Percentiles rank a stretch among this genome's conserved stretches.
These are phyloP conservation scores for Papilio gigon DNA, from an alignment of 2,888 invertebrate species.

Conservation along the genomic window DNA sequence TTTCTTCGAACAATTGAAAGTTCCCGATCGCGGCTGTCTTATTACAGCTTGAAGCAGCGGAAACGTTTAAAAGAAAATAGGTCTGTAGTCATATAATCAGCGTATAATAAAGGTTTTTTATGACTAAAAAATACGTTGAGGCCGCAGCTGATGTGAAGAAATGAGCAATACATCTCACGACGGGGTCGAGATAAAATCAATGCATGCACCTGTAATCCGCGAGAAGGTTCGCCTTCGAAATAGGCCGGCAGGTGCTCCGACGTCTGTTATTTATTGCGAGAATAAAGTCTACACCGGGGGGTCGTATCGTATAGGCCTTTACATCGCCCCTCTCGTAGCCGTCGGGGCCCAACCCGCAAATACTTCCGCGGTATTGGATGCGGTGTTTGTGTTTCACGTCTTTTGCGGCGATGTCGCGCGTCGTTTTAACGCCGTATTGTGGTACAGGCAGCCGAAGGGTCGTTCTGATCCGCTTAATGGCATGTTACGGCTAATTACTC, in stretches of 20 bases:
- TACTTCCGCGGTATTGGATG: constrained; percentile 36
- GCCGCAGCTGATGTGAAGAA: constrained; percentile 23
- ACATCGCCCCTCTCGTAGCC: constrained; percentile 36
- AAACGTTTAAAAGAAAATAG: constrained; percentile 3
- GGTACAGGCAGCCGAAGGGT: constrained; percentile 22
- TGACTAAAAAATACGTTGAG: constrained; percentile 5
- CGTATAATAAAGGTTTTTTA: constrained; percentile 11
- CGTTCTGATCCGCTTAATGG: constrained; percentile 28
- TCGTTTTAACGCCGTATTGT: constrained; percentile 17
- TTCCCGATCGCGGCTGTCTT: no score
- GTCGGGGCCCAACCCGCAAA: constrained; percentile 35
- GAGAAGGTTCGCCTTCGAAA: constrained; percentile 36
- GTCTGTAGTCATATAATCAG: neutral
- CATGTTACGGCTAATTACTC: constrained; percentile 32
- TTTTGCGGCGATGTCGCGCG: constrained; percentile 24
- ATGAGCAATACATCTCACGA: constrained; percentile 12
- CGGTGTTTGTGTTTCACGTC: constrained; percentile 23
- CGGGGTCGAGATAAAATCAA: constrained; percentile 36
- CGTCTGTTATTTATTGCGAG: constrained; percentile 62
- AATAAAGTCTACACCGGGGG: constrained; percentile 51
- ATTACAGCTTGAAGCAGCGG: neutral
- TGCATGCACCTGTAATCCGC: constrained; percentile 40
- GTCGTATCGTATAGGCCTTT: constrained; percentile 37
- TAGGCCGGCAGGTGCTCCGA: constrained; percentile 47
- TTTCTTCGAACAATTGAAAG: no score